A percentile compares a stretch with the other conserved stretches of the same genome.
Evolutionary conservation across 2,888 invertebrate species (phyloP).

Genomic region (Flexamia atlantica): DNA sequence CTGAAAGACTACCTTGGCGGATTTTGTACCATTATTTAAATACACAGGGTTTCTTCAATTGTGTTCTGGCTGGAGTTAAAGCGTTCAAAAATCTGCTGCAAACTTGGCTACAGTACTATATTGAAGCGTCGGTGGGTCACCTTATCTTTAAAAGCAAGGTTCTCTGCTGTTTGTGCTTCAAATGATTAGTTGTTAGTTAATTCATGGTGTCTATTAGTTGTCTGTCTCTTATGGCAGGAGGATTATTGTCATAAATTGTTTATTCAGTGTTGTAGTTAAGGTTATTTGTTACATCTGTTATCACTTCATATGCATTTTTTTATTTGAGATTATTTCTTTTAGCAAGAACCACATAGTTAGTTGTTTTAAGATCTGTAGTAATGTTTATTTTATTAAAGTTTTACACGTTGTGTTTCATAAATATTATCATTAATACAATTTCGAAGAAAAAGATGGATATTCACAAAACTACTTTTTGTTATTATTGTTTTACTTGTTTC

Average conservation of each 20-base stretch:
- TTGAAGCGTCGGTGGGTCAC: slow-evolving; percentile 21
- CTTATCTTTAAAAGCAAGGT: slow-evolving; percentile 42
- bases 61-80: slow-evolving; percentile 48
- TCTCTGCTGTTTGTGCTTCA: slow-evolving; percentile 26
- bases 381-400: neutral
- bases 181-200: slow-evolving; percentile 1
- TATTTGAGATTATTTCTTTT: slow-evolving; percentile 20
- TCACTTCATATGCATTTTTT: no score
- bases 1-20: slow-evolving; percentile 29
- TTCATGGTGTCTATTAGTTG: slow-evolving; percentile 24
- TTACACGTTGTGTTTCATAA: neutral
- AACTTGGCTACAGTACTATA: slow-evolving; percentile 10
- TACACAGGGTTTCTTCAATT: slow-evolving; percentile 51
- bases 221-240: neutral
- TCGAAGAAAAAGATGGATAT: neutral
- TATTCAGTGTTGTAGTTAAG: slow-evolving; percentile 38
- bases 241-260: slow-evolving; percentile 8
- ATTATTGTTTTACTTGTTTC: neutral
- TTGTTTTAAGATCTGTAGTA: neutral
- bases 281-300: slow-evolving; percentile 22
- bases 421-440: neutral
- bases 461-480: neutral
- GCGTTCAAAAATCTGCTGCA: slow-evolving; percentile 43
- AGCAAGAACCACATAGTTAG: slow-evolving; percentile 30
- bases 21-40: slow-evolving; percentile 36